Evolutionary conservation across 2,888 invertebrate species (phyloP).

Genomic region (Philhelius pedissequus): DNA sequence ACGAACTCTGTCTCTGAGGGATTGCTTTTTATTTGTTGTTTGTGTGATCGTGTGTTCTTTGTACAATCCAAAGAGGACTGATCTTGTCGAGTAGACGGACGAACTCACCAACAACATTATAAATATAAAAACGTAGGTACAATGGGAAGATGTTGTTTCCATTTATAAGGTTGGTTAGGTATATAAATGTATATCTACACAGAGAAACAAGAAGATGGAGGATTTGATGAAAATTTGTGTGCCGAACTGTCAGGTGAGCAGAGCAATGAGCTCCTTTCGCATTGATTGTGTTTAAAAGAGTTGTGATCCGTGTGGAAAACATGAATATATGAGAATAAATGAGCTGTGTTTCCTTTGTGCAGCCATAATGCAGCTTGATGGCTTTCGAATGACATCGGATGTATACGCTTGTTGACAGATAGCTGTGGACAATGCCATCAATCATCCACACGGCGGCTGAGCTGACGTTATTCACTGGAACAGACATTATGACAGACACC

Average conservation of each 20-base stretch:
- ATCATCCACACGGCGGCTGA: constrained; percentile 71
- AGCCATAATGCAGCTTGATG: constrained; percentile 67
- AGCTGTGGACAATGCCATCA: constrained; percentile 73
- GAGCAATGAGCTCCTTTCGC: constrained; percentile 58
- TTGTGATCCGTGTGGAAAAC: constrained; percentile 69
- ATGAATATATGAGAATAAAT: constrained; percentile 66
- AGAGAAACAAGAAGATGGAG: constrained; percentile 26
- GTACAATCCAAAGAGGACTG: constrained; percentile 15
- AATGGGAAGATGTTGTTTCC: constrained; percentile 59
- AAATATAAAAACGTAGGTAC: constrained; percentile 31
- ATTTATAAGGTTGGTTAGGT: too few species aligned
- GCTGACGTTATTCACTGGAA: constrained; percentile 57
- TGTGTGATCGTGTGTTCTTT: constrained; percentile 28
- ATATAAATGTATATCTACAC: too few species aligned
- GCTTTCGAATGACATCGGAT: constrained; percentile 67
- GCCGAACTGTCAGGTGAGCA: constrained; percentile 49
- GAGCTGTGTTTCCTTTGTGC: constrained; percentile 63
- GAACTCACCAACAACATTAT: neutral
- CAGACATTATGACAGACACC: constrained; percentile 18
- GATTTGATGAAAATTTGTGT: constrained; percentile 64
- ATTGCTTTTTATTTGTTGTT: too few species aligned
- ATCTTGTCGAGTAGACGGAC: neutral
- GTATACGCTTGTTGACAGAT: constrained; percentile 76
- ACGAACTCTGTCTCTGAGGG: constrained; percentile 44
- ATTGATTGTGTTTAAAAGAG: constrained; percentile 67